These are phyloP conservation scores for Andrena chrysosceles DNA, from an alignment of 2,888 invertebrate species.

Conservation along the genomic window DNA sequence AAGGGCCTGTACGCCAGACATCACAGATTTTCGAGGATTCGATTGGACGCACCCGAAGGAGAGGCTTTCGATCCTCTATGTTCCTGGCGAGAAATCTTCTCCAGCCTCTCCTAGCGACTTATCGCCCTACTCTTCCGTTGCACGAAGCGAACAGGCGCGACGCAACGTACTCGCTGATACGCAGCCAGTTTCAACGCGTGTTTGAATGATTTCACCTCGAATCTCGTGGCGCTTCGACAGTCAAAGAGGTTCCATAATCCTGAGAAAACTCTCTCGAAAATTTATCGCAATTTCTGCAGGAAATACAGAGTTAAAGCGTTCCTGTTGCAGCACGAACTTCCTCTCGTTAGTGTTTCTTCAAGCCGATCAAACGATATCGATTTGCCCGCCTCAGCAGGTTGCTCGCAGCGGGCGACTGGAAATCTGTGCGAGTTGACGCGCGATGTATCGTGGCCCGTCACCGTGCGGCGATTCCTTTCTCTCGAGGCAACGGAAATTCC, in stretches of 20 bases:
- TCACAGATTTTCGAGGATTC: constrained; percentile 36
- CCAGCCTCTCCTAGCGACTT: not conserved
- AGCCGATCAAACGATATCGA: not conserved
- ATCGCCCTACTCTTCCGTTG: not conserved
- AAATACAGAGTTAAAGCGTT: no score
- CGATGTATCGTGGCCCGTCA: constrained; percentile 4
- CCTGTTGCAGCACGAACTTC: not conserved
- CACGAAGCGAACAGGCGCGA: not conserved
- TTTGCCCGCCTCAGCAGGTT: not conserved
- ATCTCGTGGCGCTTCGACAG: not conserved
- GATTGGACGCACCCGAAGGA: not conserved
- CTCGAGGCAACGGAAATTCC: constrained; percentile 4
- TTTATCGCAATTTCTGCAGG: no score
- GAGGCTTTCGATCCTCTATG: not conserved
- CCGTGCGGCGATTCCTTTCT: not conserved
- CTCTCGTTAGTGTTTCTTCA: not conserved
- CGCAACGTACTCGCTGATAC: not conserved
- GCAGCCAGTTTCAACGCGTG: not conserved
- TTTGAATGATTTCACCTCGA: not conserved
- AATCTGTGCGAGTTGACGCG: constrained; percentile 2
- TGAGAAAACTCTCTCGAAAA: no score
- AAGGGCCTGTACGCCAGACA: constrained; percentile 33
- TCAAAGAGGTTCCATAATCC: not conserved
- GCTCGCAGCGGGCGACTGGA: not conserved
- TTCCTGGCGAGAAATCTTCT: not conserved